Evolutionary conservation across 2,113 vertebrate genomes (phyloP).

Genomic region (Sinosuthora webbiana): DNA sequence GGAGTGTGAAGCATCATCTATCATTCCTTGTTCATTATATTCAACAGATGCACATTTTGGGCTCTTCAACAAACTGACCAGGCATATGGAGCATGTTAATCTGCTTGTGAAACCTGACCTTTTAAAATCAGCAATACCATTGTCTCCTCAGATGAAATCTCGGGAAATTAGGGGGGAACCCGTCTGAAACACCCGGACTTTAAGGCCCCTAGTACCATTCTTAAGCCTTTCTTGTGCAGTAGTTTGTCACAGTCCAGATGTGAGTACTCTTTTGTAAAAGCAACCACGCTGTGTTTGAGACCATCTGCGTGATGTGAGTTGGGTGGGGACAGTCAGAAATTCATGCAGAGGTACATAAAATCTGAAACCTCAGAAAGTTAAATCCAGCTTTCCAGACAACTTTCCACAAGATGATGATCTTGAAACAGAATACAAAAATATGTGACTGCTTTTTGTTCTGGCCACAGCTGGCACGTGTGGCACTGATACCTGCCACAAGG

Average conservation of each 20-base stretch:
- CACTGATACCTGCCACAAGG: not conserved
- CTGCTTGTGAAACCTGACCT: not conserved
- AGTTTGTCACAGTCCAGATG: not conserved
- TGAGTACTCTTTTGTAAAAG: not conserved
- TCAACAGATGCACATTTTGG: not conserved
- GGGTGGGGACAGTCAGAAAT: not conserved
- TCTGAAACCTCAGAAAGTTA: not conserved
- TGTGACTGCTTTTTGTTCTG: not conserved
- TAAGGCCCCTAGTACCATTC: not conserved
- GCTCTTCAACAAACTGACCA: constrained; percentile 7
- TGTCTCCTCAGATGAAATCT: not conserved
- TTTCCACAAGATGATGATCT: not conserved
- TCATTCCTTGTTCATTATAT: constrained; percentile 15
- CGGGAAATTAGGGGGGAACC: not conserved
- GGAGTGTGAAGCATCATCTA: constrained; percentile 20
- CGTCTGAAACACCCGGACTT: not conserved
- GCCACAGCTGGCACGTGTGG: rapidly evolving
- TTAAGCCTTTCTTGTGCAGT: not conserved
- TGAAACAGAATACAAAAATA: not conserved
- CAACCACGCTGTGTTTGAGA: rapidly evolving
- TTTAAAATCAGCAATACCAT: not conserved
- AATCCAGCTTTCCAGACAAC: not conserved
- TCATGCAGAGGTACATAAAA: not conserved
- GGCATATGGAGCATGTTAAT: constrained; percentile 16
- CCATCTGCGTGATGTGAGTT: not conserved